These are phyloP conservation scores for Trichogramma dendrolimi DNA, from an alignment of 2,888 invertebrate species.

Conservation along the genomic window DNA sequence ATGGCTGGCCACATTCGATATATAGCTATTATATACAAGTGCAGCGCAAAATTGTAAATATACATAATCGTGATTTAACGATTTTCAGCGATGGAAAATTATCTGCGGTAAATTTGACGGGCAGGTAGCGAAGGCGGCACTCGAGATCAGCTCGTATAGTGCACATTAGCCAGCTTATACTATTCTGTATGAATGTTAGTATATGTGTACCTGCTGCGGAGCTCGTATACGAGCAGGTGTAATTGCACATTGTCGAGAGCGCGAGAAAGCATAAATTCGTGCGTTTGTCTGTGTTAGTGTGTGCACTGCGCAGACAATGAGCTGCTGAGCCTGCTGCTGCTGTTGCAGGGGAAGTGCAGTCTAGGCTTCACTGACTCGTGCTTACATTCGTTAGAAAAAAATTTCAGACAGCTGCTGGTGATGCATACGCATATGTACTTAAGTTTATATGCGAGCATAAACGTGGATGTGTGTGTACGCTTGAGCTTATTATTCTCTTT, in stretches of 20 bases:
- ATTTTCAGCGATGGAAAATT: constrained; percentile 42
- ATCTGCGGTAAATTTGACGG: constrained; percentile 32
- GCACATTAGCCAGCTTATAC: constrained; percentile 37
- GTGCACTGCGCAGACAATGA: too few species aligned
- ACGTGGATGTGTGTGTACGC: too few species aligned
- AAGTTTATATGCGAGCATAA: too few species aligned
- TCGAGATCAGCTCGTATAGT: constrained; percentile 32
- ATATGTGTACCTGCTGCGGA: constrained; percentile 33
- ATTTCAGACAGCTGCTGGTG: constrained; percentile 13
- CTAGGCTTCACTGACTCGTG: neutral
- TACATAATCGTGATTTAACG: constrained; percentile 46
- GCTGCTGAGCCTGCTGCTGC: too few species aligned
- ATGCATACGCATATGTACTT: neutral
- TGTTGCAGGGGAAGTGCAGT: neutral
- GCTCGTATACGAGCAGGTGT: constrained; percentile 38
- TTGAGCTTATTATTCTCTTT: too few species aligned
- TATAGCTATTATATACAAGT: too few species aligned
- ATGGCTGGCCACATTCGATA: too few species aligned
- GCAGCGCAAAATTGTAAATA: too few species aligned
- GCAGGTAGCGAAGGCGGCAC: constrained; percentile 9
- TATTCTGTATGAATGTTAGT: constrained; percentile 21
- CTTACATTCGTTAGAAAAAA: constrained; percentile 18
- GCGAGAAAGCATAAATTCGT: constrained; percentile 36
- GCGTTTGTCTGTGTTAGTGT: constrained; percentile 26
- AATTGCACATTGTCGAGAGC: constrained; percentile 39